These are phyloP conservation scores for Pseudobourletiella spinata DNA, from an alignment of 1,140 invertebrate species.

Conservation along the genomic window DNA sequence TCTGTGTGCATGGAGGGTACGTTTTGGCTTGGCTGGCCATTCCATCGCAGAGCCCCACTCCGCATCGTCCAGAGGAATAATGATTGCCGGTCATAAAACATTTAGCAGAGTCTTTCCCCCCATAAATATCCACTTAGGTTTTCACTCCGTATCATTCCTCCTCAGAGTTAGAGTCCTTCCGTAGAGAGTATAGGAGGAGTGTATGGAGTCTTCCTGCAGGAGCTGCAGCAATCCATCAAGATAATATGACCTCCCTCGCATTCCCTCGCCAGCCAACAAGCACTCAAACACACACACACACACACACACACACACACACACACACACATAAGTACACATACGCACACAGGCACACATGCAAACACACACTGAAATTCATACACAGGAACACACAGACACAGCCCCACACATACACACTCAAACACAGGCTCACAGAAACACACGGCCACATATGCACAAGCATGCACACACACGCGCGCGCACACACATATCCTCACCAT, in stretches of 20 bases:
- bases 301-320: not conserved
- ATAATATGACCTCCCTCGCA: slow-evolving; percentile 15
- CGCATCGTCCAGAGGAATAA: slow-evolving; percentile 19
- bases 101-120: slow-evolving; percentile 31
- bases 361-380: not conserved
- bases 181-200: too few species aligned
- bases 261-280: too few species aligned
- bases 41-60: too few species aligned
- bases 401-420: not conserved
- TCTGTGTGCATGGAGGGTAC: too few species aligned
- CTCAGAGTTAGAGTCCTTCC: not conserved
- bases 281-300: not conserved
- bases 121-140: slow-evolving; percentile 30
- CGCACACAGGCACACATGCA: too few species aligned
- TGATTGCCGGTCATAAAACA: slow-evolving; percentile 34
- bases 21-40: too few species aligned
- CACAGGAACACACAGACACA: not conserved
- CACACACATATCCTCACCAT: not conserved
- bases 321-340: not conserved
- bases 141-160: slow-evolving; percentile 17
- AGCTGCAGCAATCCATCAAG: not conserved
- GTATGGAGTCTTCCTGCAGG: too few species aligned
- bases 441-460: not conserved
- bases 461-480: too few species aligned
- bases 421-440: not conserved